Evolutionary conservation across 2,888 invertebrate genomes (phyloP).

Genomic region (Agrochola lychnidis): DNA sequence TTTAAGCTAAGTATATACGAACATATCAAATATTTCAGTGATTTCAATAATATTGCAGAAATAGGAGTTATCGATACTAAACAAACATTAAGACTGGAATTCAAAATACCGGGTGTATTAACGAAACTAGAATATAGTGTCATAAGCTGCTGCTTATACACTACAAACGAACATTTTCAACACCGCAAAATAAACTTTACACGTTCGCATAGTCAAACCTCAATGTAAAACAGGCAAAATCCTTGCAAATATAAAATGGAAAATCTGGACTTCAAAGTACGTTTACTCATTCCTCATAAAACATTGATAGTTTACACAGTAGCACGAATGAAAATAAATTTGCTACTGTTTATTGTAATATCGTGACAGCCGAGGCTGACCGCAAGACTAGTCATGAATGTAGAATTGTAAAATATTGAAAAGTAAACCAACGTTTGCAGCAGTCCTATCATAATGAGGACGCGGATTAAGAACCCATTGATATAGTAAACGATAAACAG

Average conservation of each 20-base stretch:
- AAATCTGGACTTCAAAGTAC: constrained; percentile 26
- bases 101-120: constrained; percentile 21
- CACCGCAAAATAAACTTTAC: constrained; percentile 15
- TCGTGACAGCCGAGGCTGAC: constrained; percentile 66
- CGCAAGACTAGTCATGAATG: constrained; percentile 69
- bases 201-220: constrained; percentile 4
- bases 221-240: constrained; percentile 6
- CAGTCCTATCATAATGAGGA: constrained; percentile 46
- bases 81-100: constrained; percentile 18
- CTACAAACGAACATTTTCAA: constrained; percentile 16
- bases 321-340: constrained; percentile 37
- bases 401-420: constrained; percentile 62
- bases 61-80: constrained; percentile 26
- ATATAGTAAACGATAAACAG: constrained; percentile 53
- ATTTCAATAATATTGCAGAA: constrained; percentile 35
- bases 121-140: constrained; percentile 35
- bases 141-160: constrained; percentile 7
- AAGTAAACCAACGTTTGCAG: constrained; percentile 66
- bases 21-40: constrained; percentile 28
- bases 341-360: constrained; percentile 40
- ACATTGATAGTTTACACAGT: constrained; percentile 44
- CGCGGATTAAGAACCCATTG: constrained; percentile 48
- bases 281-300: constrained; percentile 39
- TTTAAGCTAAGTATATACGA: constrained; percentile 9
- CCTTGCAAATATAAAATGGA: constrained; percentile 30